A percentile compares a stretch with the other conserved stretches of the same genome.
Conservation (phyloP, 2,797 vertebrate species). For the Gymnoscopelus microlampas region DNA sequence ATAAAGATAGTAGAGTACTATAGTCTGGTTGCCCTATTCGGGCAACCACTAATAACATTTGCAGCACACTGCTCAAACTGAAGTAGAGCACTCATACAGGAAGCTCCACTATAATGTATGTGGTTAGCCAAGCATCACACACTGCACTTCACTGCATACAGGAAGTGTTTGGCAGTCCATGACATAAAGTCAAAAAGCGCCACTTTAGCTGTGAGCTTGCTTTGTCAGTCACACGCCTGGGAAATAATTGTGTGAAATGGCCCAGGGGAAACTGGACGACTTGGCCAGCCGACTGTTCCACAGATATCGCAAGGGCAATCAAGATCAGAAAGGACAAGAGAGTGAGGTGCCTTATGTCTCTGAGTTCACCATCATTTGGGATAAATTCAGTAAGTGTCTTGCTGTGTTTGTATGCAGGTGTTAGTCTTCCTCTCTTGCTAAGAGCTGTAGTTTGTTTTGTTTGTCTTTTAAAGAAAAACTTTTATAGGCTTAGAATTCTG, state of each 20-base stretch:
- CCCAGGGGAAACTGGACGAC: slow-evolving; percentile 85
- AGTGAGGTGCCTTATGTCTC: slow-evolving; percentile 84
- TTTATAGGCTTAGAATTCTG: neutral
- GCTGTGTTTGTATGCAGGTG: slow-evolving; percentile 30
- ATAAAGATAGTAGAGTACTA: no score
- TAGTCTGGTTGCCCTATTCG: no score
- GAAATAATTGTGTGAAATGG: slow-evolving; percentile 78
- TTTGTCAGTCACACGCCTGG: slow-evolving; percentile 16
- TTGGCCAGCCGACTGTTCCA: slow-evolving; percentile 91
- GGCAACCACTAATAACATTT: no score
- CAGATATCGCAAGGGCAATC: slow-evolving; percentile 84
- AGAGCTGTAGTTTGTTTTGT: slow-evolving; percentile 7
- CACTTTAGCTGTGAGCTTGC: slow-evolving; percentile 48
- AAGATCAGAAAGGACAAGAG: slow-evolving; percentile 85
- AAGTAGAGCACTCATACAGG: slow-evolving; percentile 72
- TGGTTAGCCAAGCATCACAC: slow-evolving; percentile 75
- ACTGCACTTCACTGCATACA: slow-evolving; percentile 78
- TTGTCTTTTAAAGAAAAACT: slow-evolving; percentile 3
- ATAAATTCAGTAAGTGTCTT: slow-evolving; percentile 90
- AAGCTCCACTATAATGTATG: slow-evolving; percentile 71
- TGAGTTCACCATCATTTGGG: slow-evolving; percentile 88
- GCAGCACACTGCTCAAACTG: slow-evolving; percentile 12
- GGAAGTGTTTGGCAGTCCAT: slow-evolving; percentile 85
- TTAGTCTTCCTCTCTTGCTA: slow-evolving; percentile 8
- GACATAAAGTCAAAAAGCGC: slow-evolving; percentile 54